phyloP scores from a whole-genome alignment of 2,888 invertebrate species.

The Drosophila fungiperda region DNA sequence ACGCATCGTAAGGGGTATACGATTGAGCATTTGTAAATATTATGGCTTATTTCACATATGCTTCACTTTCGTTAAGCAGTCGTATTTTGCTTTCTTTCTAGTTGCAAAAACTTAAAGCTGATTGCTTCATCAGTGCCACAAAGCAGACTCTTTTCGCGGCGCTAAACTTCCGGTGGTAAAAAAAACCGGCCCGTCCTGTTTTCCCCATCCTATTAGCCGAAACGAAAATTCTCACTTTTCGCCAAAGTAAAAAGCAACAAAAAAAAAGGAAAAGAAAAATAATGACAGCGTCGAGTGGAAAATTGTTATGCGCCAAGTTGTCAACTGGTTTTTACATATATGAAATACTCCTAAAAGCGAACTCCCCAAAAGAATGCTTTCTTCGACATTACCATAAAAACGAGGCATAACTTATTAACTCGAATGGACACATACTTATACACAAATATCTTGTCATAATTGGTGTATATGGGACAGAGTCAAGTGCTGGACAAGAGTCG shows the following conservation, averaged over 20 bases:
- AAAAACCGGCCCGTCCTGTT: slow-evolving; percentile 78
- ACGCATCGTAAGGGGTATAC: background rate
- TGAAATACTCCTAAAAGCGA: slow-evolving; percentile 5
- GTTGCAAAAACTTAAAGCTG: slow-evolving; percentile 40
- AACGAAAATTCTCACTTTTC: slow-evolving; percentile 80
- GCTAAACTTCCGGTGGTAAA: slow-evolving; percentile 44
- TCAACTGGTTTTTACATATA: slow-evolving; percentile 44
- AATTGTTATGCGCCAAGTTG: slow-evolving; percentile 43
- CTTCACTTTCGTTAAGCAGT: slow-evolving; percentile 61
- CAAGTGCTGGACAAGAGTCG: slow-evolving; percentile 38
- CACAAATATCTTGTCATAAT: slow-evolving; percentile 33
- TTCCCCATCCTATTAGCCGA: slow-evolving; percentile 44
- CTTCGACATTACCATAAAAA: slow-evolving; percentile 17
- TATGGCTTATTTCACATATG: slow-evolving; percentile 7
- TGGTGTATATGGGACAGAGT: slow-evolving; percentile 31
- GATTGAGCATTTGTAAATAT: background rate
- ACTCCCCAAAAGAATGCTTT: slow-evolving; percentile 21
- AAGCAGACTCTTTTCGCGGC: slow-evolving; percentile 24
- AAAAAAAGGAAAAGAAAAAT: slow-evolving; percentile 37
- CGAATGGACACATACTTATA: background rate
- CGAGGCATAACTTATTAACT: background rate
- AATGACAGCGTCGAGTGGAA: slow-evolving; percentile 45
- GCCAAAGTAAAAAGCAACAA: slow-evolving; percentile 34
- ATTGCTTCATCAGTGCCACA: slow-evolving; percentile 41
- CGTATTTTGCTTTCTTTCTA: slow-evolving; percentile 55